These are phyloP conservation scores for Takifugu rubripes DNA, from an alignment of 2,797 vertebrate species.

Conservation along the genomic window DNA sequence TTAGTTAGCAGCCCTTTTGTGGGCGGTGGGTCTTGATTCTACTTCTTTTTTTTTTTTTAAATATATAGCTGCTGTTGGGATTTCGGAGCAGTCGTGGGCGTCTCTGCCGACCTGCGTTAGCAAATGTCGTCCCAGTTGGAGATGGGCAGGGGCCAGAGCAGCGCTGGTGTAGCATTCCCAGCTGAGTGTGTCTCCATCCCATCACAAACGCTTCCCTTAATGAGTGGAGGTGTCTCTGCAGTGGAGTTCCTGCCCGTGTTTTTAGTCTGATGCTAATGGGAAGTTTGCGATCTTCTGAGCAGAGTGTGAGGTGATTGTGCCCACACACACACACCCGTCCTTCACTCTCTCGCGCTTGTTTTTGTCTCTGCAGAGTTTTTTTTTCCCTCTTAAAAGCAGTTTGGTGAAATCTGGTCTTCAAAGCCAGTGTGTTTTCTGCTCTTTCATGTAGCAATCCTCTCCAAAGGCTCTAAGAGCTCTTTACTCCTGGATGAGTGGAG, in stretches of 20 bases:
- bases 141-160: too few species aligned
- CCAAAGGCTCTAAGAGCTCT: constrained; percentile 46
- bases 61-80: too few species aligned
- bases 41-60: too few species aligned
- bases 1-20: too few species aligned
- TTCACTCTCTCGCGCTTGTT: too few species aligned
- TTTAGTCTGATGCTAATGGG: constrained; percentile 16
- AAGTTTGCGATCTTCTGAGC: background rate
- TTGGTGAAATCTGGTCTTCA: constrained; percentile 28
- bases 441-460: constrained; percentile 32
- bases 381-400: constrained; percentile 3
- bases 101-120: too few species aligned
- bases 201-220: constrained; percentile 61
- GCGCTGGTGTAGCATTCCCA: too few species aligned
- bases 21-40: too few species aligned
- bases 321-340: too few species aligned
- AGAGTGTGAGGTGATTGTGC: too few species aligned
- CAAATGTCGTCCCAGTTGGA: constrained; percentile 23
- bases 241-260: constrained; percentile 15
- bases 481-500: constrained; percentile 35
- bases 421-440: constrained; percentile 12
- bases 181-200: constrained; percentile 28
- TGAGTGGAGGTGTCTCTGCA: constrained; percentile 48
- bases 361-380: too few species aligned
- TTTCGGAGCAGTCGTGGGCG: too few species aligned